Base-by-base conservation (phyloP, 2,888 invertebrate genomes). In the Protonemura montana region DNA sequence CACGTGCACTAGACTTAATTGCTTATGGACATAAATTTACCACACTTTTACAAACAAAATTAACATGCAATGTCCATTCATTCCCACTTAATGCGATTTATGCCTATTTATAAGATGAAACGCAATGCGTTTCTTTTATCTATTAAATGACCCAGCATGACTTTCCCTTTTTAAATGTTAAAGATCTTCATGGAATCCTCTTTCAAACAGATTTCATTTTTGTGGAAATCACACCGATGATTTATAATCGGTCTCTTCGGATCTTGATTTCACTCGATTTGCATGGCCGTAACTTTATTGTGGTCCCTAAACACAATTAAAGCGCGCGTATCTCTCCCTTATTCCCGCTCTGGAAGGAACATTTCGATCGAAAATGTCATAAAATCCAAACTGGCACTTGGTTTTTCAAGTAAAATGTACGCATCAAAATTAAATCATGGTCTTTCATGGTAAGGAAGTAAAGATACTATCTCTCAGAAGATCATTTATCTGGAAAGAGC, bases 161-260 rank as follows among this genome's bases (percentile, higher is more conserved):
- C 59, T 59, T 59, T 59, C 59, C 59, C 59, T 59, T 59, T 59
- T 21, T 2, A 59, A 59, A 59, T 59, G 59, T 59, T 59, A 59
- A 59, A 59, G 59, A 59, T 59, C 59, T 59, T 59, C 59, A 59
- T 59, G 59, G 21, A 59, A 59, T 59, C 59, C 59, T 35, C 59
- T 59, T 59, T 21, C 6, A 59, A 10, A 59, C 6, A 21, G 59
- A 59, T 59, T 59, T 59, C 59, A 59, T 59, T 59, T 59, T 59
- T 59, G 59, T 59, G 59, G 13, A 59, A 59, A 59, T 59, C 59
- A 59, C 59, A 59, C 59, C 59, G 13, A 21, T 59, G 59, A 59
- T 59, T 59, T 59, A 59, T 59, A 59, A 59, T 59, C 59, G 59
- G 13, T 59, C 59, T 59, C 1, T 21, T 59, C 59, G 59, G 3